Evolutionary conservation across 1,140 invertebrate species (phyloP).

Genomic region (Chlorops oryzae): DNA sequence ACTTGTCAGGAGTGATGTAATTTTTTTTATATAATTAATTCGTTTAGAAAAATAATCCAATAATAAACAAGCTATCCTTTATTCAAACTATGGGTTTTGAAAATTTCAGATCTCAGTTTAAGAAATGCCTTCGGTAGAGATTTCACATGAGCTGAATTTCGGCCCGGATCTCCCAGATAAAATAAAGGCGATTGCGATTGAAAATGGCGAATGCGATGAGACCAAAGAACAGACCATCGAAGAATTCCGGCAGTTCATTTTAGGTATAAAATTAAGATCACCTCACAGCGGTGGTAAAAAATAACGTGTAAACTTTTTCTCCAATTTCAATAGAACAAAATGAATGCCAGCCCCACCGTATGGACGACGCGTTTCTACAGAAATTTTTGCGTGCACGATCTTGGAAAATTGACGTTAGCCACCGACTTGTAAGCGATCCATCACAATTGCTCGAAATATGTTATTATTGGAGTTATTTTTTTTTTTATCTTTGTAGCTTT

Average conservation of each 20-base stretch:
- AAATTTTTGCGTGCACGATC: slow-evolving; percentile 76
- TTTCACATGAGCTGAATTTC: slow-evolving; percentile 7
- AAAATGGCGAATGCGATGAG: slow-evolving; percentile 55
- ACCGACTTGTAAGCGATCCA: slow-evolving; percentile 60
- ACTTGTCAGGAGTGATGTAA: no score
- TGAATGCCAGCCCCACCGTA: slow-evolving; percentile 66
- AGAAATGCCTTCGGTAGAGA: slow-evolving; percentile 13
- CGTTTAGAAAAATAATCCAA: no score
- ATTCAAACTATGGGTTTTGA: no score
- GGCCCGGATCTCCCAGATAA: slow-evolving; percentile 31
- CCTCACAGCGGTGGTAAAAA: neutral
- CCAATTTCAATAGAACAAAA: slow-evolving; percentile 57
- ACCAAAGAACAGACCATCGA: slow-evolving; percentile 48
- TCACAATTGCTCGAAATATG: neutral
- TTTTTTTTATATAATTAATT: no score
- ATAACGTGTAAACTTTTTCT: neutral
- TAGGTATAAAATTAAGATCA: slow-evolving; percentile 52
- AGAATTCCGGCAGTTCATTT: slow-evolving; percentile 68
- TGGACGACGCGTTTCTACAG: slow-evolving; percentile 76
- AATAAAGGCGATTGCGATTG: slow-evolving; percentile 25
- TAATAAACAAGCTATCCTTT: no score
- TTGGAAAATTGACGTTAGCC: slow-evolving; percentile 72
- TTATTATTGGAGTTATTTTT: no score
- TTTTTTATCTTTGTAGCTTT: slow-evolving; percentile 53
- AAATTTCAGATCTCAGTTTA: slow-evolving; percentile 5